Base-by-base conservation (phyloP, 2,888 invertebrate genomes). In the Catocala nupta region DNA sequence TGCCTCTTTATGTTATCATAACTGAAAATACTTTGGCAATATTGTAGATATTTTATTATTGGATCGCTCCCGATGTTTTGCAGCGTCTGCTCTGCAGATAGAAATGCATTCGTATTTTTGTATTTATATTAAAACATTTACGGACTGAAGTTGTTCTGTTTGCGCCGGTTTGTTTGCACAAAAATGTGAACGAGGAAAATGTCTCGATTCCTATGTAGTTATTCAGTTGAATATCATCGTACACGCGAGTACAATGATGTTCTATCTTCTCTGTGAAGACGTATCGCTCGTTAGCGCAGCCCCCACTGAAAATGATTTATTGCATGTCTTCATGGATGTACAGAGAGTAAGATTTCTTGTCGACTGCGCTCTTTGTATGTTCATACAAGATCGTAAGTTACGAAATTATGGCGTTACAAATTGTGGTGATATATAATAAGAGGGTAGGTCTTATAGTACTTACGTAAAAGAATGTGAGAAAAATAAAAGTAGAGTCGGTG, bases 291-390 rank as follows among this genome's bases (percentile, higher is more conserved):
- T 77, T 78, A 80, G 70, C 69, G 45, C 71, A 42, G 45, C 13
- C 51, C 51, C 65, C 55, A 63, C 69, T 70, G 49, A 63, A 70
- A 71, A 75, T 79, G 74, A 80, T 81, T 76, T 75, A 81, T 78
- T 58, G 65, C 63, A 55, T 16, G 49, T 39, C 52, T 45, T 55
- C 52, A 36, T 33, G 48, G 65, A 58, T 59, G 16, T 59, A 64
- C 8, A 61, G 36, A 50, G 42, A 42, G 33, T 12, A 33, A 33
- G 34, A 50, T 39, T 25, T 9, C 3, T 25, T n/a, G 11, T 54
- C 25, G 25, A 25, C 5, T 43, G 8, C 36, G 36, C 36, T 39
- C 36, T 39, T 39, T 39, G 36, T 39, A 39, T 39, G 36, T 54
- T 0, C 49, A 52, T 57, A 55, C 55, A 57, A 47, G 59, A 55